These are phyloP conservation scores for Drosophila bipectinata DNA, from an alignment of 1,140 invertebrate genomes.

Conservation along the genomic window DNA sequence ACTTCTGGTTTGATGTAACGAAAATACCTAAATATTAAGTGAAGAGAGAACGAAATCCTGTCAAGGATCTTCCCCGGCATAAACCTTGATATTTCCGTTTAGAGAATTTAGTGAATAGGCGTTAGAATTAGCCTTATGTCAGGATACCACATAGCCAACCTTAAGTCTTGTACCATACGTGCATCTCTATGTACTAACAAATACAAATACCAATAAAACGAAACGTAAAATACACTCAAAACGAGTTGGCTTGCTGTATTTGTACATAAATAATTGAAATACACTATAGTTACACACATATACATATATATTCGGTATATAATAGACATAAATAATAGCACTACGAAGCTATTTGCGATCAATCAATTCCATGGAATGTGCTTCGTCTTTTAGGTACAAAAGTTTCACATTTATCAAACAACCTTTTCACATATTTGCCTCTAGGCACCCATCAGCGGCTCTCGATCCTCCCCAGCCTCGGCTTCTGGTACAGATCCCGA, in stretches of 20 bases:
- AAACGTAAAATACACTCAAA: conserved; percentile 35
- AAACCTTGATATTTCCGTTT: conserved; percentile 27
- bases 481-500: not conserved
- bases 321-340: conserved; percentile 51
- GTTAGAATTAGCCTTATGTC: conserved; percentile 50
- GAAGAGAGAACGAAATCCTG: not conserved
- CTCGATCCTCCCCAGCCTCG: conserved; percentile 35
- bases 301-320: conserved; percentile 27
- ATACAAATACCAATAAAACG: conserved; percentile 41
- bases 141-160: conserved; percentile 52
- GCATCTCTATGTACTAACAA: conserved; percentile 50
- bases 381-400: conserved; percentile 61
- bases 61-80: not conserved
- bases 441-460: conserved; percentile 58
- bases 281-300: conserved; percentile 1
- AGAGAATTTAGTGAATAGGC: conserved; percentile 58
- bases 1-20: conserved; percentile 1
- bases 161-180: conserved; percentile 57
- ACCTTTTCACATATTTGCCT: conserved; percentile 16
- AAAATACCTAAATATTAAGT: not conserved
- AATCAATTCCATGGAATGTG: conserved; percentile 71
- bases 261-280: conserved; percentile 21
- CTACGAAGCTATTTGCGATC: conserved; percentile 44
- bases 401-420: conserved; percentile 46
- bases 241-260: conserved; percentile 7